Evolutionary conservation across 2,888 invertebrate species (phyloP), one percentile per base, ranked within the genome.

Genomic region (Papilio gigon): DNA sequence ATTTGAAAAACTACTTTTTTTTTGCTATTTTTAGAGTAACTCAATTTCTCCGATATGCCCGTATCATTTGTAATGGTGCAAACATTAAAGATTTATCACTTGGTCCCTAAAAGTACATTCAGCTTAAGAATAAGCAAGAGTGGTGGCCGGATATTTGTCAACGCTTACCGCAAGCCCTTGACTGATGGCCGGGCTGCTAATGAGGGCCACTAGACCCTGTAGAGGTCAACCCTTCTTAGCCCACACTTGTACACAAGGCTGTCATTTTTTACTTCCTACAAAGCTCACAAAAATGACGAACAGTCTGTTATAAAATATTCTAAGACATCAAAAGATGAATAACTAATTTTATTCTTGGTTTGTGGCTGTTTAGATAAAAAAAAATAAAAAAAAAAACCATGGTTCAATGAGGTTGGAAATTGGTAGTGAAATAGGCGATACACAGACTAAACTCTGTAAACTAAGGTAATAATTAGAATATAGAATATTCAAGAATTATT

Each of bases 161-260:
- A 66, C 60, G 66, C 47, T 66, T 66, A 66, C 60, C 60, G 37
- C 50, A 47, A 35, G 35, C 60, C 47, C 60, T 66, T 66, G 60
- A 66, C 59, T 44, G 66, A 66, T 66, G 59, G 37, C 35, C 35
- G 60, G 47, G 47, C 44, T n/a, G 60, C 35, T 66, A 66, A 60
- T 60, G 60, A 47, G 66, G 60, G 60, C 50, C 22, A 47, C 60
- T 66, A 30, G 27, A 42, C 30, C 25, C 37, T 25, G 5, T 59
- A n/a, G 66, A 47, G 66, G 47, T 60, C 66, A 66, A 66, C 60
- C 60, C 59, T 59, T 59, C 59, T 60, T 65, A 58, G 20, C n/a
- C 53, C 30, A 9, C 27, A 56, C 53, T 56, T 56, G 27, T 30
- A 56, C 53, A 56, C 53, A 56, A 56, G 30, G n/a, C 8, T 56